phyloP scores from a whole-genome alignment of 2,797 vertebrate species.

The Alca torda region DNA sequence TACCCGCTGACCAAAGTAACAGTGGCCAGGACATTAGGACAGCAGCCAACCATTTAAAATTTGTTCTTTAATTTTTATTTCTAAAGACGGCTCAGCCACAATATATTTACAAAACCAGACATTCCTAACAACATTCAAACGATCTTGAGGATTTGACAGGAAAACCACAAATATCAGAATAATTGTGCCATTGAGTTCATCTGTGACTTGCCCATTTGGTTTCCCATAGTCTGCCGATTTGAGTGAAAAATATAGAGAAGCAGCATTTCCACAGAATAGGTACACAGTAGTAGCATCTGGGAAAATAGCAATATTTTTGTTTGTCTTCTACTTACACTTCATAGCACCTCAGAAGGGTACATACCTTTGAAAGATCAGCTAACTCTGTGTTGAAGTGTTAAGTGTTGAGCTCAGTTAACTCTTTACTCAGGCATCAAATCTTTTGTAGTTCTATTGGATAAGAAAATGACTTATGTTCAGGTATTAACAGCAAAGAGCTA shows the following conservation, averaged over 20 bases:
- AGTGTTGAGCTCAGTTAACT: background rate
- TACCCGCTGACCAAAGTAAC: conserved; percentile 55
- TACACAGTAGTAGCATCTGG: background rate
- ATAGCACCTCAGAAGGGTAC: background rate
- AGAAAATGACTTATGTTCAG: background rate
- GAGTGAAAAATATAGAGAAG: background rate
- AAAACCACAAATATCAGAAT: background rate
- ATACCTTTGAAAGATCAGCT: background rate
- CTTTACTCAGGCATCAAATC: background rate
- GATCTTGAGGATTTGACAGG: background rate
- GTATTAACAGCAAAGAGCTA: background rate
- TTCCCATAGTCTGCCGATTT: background rate
- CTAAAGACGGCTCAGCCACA: background rate
- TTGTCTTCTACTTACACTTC: background rate
- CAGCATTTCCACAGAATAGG: background rate
- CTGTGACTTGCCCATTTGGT: background rate
- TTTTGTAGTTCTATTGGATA: background rate
- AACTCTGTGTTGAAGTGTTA: background rate
- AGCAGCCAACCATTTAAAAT: conserved; percentile 17
- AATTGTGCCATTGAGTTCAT: background rate
- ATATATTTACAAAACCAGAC: background rate
- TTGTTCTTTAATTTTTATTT: conserved; percentile 36
- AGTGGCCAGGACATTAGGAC: conserved; percentile 28
- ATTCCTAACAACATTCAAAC: background rate
- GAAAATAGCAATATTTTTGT: background rate